Conservation (phyloP, 2,797 vertebrate species). For the Moxostoma hubbsi region DNA sequence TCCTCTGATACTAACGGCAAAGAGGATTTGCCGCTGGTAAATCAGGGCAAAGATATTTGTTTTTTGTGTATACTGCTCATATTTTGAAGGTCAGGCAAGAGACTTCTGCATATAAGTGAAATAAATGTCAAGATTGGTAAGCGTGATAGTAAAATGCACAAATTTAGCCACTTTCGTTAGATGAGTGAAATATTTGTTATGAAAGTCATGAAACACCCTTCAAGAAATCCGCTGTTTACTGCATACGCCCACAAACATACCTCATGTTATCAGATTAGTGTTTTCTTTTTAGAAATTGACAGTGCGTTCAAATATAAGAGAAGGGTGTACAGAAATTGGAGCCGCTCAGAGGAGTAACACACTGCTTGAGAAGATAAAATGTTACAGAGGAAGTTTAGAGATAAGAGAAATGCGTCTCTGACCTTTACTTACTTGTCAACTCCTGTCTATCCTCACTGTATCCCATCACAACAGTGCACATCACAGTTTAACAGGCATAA, state of each 20-base stretch:
- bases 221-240: conserved; percentile 17
- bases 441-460: conserved; percentile 42
- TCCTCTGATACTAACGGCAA: conserved; percentile 44
- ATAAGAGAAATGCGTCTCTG: conserved; percentile 48
- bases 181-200: not conserved
- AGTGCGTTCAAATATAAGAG: conserved; percentile 12
- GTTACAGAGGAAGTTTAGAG: conserved; percentile 42
- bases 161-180: not conserved
- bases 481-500: conserved; percentile 27
- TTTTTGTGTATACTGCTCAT: conserved; percentile 8
- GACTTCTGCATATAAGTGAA: conserved; percentile 7
- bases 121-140: conserved; percentile 24
- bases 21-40: conserved; percentile 20
- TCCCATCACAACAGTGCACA: conserved; percentile 31
- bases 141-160: conserved; percentile 3
- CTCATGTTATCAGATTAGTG: conserved; percentile 29
- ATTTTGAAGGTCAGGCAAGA: conserved; percentile 31
- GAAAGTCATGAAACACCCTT: conserved; percentile 18
- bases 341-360: conserved; percentile 22
- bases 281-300: conserved; percentile 18
- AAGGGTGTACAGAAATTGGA: conserved; percentile 41
- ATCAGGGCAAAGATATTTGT: conserved; percentile 23
- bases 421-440: conserved; percentile 58
- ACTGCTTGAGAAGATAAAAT: conserved; percentile 42
- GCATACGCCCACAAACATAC: not conserved